Evolutionary conservation across 2,113 vertebrate species (phyloP), one percentile per base, ranked within the genome.

Genomic region (Leucoraja erinaceus): DNA sequence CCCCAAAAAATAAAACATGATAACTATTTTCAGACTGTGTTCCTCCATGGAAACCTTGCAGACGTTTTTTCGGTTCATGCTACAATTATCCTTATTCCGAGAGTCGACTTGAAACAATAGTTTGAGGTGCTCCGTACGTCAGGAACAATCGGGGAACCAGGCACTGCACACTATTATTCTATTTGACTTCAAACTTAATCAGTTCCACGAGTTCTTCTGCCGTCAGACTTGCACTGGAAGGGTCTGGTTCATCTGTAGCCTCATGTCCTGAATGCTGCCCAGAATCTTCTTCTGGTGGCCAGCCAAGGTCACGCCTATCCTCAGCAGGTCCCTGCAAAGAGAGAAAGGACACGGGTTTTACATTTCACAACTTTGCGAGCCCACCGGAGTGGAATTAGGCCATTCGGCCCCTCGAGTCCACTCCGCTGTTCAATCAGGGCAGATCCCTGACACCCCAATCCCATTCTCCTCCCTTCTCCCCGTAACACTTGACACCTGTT

Each of bases 231-330:
- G 98, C 95, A 99, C 98, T 0, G 99, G 98, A 95, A 99, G 97
- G 0, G 98, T 99, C 97, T 99, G 99, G 97, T 99, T 99, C 98
- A 99, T 99, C 96, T 99, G 98, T 96, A 99, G 96, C 96, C 98
- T 96, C 98, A 99, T 99, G 96, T 99, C 98, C 97, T 99, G 98
- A 97, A 99, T 99, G 95, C 99, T 99, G 96, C 98, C 98, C 47
- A 99, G 96, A 94, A 99, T 99, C 96, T 99, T 99, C 96, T 99
- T 99, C 96, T 99, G 99, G 95, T 99, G 99, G 83, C 99, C 99
- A 0, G 98, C 99, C 96, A 99, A 95, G 20, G 98, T 99, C 94
- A 99, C 99, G 38, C 99, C 98, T 96, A 99, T 99, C 96, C 99
- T 97, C 94, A 99, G 97, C 94, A 99, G 95, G 95, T 99, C 99